Percentiles rank a stretch among this genome's conserved stretches.
Conservation (phyloP, 2,888 invertebrate species). For the Drymonia ruficornis region DNA sequence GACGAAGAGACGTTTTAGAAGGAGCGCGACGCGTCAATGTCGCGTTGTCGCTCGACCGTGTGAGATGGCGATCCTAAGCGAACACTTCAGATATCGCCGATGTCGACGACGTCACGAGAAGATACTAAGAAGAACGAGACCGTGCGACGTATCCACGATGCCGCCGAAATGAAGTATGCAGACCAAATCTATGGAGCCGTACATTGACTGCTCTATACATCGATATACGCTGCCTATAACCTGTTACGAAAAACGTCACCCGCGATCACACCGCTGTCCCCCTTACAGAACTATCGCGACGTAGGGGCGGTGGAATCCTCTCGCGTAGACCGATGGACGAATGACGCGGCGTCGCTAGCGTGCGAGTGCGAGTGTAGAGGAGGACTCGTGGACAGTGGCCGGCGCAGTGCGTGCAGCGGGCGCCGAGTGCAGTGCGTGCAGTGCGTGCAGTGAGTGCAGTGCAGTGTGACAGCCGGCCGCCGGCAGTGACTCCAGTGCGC, state of each 20-base stretch:
- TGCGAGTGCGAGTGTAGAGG: not conserved
- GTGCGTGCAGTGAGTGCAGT: not conserved
- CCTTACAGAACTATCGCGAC: not conserved
- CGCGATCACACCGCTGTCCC: not conserved
- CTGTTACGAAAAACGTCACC: not conserved
- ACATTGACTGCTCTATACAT: not conserved
- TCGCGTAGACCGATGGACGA: not conserved
- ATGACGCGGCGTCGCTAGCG: too few species aligned
- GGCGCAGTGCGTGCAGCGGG: not conserved
- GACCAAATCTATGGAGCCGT: not conserved
- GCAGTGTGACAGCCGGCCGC: slow-evolving; percentile 2
- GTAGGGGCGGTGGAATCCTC: not conserved
- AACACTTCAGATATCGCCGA: too few species aligned
- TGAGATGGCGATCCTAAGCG: too few species aligned
- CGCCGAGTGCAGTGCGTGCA: not conserved
- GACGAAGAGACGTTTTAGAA: too few species aligned
- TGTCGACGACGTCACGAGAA: too few species aligned
- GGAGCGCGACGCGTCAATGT: too few species aligned
- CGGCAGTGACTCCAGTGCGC: slow-evolving; percentile 9
- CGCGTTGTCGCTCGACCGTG: too few species aligned
- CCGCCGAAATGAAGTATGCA: not conserved
- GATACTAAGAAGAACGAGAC: too few species aligned
- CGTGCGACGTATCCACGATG: not conserved
- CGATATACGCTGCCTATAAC: not conserved
- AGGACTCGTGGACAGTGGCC: not conserved